phyloP scores from a whole-genome alignment of 2,113 vertebrate species.

The Parus major region DNA sequence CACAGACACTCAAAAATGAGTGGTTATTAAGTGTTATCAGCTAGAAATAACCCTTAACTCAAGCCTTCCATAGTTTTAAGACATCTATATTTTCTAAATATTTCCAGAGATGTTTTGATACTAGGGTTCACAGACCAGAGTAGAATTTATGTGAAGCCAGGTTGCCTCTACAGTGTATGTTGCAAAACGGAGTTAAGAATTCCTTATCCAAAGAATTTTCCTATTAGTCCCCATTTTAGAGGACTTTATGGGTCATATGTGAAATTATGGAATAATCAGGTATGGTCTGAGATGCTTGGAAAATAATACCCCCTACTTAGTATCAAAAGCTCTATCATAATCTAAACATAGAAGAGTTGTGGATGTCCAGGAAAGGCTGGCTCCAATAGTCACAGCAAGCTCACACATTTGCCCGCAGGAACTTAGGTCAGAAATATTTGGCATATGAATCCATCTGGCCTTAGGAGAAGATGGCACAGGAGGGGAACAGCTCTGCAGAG shows the following conservation, averaged over 20 bases:
- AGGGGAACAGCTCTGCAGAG: background rate
- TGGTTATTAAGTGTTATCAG: background rate
- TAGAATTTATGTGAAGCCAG: background rate
- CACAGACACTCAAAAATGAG: background rate
- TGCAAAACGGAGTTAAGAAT: background rate
- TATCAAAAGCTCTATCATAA: background rate
- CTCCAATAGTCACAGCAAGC: fast-evolving
- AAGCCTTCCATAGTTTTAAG: background rate
- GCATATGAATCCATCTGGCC: background rate
- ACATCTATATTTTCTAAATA: background rate
- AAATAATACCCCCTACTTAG: background rate
- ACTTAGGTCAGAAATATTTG: background rate
- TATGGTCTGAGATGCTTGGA: background rate
- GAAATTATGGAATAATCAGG: background rate
- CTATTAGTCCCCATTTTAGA: background rate
- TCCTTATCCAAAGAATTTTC: background rate
- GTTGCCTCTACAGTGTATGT: background rate
- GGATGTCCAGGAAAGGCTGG: background rate
- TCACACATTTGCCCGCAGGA: background rate
- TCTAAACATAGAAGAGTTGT: background rate
- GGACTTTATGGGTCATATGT: background rate
- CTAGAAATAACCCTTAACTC: background rate
- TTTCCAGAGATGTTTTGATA: background rate
- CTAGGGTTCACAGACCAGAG: background rate
- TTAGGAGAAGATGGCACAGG: background rate